Percentiles rank a stretch among this genome's conserved stretches.
These are phyloP conservation scores for Echeneis naucrates DNA, from an alignment of 2,797 vertebrate species.

Conservation along the genomic window DNA sequence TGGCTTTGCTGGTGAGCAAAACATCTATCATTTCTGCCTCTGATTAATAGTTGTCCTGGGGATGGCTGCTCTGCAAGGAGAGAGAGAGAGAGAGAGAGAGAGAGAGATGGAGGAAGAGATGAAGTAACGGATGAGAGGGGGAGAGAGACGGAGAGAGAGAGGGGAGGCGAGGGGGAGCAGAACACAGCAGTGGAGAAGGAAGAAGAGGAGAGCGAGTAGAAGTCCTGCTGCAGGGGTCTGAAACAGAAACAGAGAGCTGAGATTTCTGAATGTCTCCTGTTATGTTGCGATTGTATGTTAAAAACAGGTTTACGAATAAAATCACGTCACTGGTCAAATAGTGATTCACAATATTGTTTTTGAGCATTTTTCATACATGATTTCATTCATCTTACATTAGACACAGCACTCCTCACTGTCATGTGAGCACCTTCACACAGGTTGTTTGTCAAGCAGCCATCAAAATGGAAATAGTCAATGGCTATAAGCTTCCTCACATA, in stretches of 20 bases:
- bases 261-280: conserved; percentile 60
- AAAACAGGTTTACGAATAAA: conserved; percentile 59
- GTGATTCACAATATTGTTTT: conserved; percentile 39
- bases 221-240: conserved; percentile 46
- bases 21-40: conserved; percentile 86
- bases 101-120: conserved; percentile 21
- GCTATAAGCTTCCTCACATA: conserved; percentile 5
- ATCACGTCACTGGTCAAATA: conserved; percentile 50
- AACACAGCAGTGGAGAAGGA: conserved; percentile 22
- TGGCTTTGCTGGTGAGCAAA: conserved; percentile 82
- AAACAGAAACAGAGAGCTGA: conserved; percentile 60
- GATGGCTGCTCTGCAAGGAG: conserved; percentile 75
- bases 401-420: neutral
- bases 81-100: conserved; percentile 26
- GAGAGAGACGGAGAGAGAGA: conserved; percentile 12
- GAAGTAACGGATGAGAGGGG: conserved; percentile 39
- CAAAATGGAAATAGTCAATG: conserved; percentile 23
- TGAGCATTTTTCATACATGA: neutral
- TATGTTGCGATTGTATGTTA: conserved; percentile 62
- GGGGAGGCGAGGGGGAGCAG: conserved; percentile 3
- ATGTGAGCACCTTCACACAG: conserved; percentile 9
- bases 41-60: conserved; percentile 87
- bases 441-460: conserved; percentile 19
- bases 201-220: conserved; percentile 25
- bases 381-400: conserved; percentile 7